Conservation (phyloP, 2,113 vertebrate genomes). For the Mungos mungo region DNA sequence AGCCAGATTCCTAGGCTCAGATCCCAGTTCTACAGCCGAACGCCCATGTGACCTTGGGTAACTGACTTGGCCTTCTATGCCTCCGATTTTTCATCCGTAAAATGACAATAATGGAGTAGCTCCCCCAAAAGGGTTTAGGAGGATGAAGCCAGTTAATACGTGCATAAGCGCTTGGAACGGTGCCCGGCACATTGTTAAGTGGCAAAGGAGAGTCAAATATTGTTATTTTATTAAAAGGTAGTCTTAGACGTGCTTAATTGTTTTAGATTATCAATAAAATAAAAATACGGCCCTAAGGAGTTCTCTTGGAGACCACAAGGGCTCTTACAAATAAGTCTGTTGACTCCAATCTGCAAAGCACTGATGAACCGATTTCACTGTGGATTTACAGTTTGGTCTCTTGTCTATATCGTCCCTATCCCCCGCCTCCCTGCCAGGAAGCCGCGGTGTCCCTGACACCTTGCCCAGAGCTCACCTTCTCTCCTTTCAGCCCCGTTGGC, state of each 20-base stretch:
- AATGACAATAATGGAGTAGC: background rate
- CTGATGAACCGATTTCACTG: background rate
- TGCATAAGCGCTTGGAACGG: background rate
- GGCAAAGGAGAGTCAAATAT: background rate
- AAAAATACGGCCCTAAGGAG: conserved; percentile 38
- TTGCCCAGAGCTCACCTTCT: conserved; percentile 81
- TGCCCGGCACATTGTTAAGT: background rate
- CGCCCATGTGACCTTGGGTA: background rate
- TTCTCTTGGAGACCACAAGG: conserved; percentile 2
- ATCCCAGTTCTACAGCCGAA: background rate
- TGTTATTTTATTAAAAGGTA: conserved; percentile 44
- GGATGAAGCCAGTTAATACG: background rate
- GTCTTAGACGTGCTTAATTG: background rate
- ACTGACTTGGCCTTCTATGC: background rate
- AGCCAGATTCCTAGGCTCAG: conserved; percentile 38
- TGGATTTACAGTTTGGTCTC: background rate
- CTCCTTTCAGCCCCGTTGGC: conserved; percentile 80
- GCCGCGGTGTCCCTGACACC: background rate
- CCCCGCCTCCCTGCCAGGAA: background rate
- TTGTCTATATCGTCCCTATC: background rate
- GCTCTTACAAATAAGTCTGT: conserved; percentile 10
- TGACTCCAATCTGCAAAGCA: background rate
- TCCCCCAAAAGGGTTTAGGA: background rate
- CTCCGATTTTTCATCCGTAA: background rate
- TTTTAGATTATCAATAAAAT: conserved; percentile 34